phyloP scores from a whole-genome alignment of 2,888 invertebrate genomes.

The Macrosoma leucophasiata region DNA sequence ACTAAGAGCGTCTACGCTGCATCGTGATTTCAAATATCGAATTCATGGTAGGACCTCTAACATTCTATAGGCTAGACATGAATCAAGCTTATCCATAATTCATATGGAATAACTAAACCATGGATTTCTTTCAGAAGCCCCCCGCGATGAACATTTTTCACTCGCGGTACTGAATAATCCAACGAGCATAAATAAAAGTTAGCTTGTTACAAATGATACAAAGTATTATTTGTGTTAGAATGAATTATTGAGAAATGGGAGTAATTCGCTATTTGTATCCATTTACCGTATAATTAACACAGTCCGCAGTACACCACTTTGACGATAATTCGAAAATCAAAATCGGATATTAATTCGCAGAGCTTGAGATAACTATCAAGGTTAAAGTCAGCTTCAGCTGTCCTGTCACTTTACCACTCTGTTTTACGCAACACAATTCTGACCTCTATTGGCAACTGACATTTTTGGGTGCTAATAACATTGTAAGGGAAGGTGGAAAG shows the following conservation, averaged over 20 bases:
- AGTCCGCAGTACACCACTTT: no score
- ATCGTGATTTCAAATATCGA: constrained; percentile 15
- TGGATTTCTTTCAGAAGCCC: constrained; percentile 45
- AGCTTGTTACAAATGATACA: constrained; percentile 29
- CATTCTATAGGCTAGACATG: constrained; percentile 39
- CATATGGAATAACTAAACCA: constrained; percentile 58
- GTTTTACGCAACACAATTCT: constrained; percentile 18
- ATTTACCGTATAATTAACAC: no score
- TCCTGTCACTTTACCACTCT: constrained; percentile 21
- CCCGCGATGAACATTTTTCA: constrained; percentile 67
- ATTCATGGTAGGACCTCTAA: constrained; percentile 20
- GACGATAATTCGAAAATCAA: constrained; percentile 13
- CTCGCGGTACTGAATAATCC: constrained; percentile 44
- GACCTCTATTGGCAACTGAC: constrained; percentile 11
- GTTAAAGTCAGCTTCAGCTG: constrained; percentile 19
- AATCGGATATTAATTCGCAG: constrained; percentile 18
- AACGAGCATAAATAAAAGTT: constrained; percentile 48
- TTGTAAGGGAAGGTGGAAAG: constrained; percentile 2
- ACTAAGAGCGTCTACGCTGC: constrained; percentile 7
- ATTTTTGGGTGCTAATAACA: constrained; percentile 12
- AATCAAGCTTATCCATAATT: constrained; percentile 65
- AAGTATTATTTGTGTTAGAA: constrained; percentile 44
- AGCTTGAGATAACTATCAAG: constrained; percentile 21
- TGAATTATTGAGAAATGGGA: constrained; percentile 36
- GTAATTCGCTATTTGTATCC: no score